These are phyloP conservation scores for Brachionichthys hirsutus DNA, from an alignment of 2,113 vertebrate genomes.

Conservation along the genomic window DNA sequence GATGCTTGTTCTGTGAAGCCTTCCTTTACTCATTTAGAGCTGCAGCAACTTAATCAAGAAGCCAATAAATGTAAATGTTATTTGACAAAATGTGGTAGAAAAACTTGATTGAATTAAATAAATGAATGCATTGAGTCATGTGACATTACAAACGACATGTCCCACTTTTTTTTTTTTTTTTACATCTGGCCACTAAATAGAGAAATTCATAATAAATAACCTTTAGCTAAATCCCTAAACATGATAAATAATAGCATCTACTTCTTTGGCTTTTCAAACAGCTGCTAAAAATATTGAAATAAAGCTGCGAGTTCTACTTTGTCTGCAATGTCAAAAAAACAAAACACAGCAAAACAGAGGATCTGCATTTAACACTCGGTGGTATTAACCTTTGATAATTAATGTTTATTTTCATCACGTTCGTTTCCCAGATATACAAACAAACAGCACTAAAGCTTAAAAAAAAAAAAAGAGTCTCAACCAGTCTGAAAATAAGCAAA, in stretches of 20 bases:
- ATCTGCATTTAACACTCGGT: slow-evolving; percentile 25
- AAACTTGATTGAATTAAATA: too few relatives aligned
- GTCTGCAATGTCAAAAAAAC: background rate
- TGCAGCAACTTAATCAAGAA: background rate
- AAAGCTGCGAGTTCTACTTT: background rate
- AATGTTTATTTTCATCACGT: slow-evolving; percentile 28
- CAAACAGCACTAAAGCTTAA: slow-evolving; percentile 28
- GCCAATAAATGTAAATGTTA: background rate
- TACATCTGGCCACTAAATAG: background rate
- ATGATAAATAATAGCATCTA: background rate
- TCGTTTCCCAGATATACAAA: slow-evolving; percentile 17
- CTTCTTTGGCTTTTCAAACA: background rate
- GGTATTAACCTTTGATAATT: slow-evolving; percentile 4
- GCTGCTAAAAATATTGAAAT: background rate
- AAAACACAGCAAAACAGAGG: background rate
- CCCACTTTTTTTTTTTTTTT: background rate
- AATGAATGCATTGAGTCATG: background rate
- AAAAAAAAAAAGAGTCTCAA: slow-evolving; percentile 22
- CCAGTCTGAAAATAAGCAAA: slow-evolving; percentile 8
- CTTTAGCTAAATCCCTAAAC: background rate
- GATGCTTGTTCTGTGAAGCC: background rate
- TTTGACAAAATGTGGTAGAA: background rate
- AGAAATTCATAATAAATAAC: background rate
- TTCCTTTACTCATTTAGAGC: background rate
- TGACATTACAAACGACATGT: background rate